A percentile compares a stretch with the other conserved stretches of the same genome.
Conservation (phyloP, 2,888 invertebrate genomes). For the Drosophila stalkeri region DNA sequence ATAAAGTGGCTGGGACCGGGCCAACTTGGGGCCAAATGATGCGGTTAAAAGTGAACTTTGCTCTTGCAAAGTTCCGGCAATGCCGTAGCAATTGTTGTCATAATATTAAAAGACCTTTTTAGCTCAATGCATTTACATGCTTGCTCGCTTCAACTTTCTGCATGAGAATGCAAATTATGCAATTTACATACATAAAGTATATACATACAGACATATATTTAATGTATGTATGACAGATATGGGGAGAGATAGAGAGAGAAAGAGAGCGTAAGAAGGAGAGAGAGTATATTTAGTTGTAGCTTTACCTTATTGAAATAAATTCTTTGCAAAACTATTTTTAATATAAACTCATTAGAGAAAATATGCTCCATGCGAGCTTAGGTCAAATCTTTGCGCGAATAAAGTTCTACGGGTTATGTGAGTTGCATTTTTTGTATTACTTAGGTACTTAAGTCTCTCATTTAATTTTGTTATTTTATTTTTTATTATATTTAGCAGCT, state of each 20-base stretch:
- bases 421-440: too few relatives aligned
- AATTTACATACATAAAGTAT: constrained; percentile 2
- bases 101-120: constrained; percentile 29
- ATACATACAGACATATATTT: background rate
- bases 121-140: constrained; percentile 12
- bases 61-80: constrained; percentile 34
- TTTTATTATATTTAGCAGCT: too few relatives aligned
- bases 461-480: too few relatives aligned
- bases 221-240: background rate
- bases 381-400: background rate
- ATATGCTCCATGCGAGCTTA: background rate
- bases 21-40: constrained; percentile 46
- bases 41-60: constrained; percentile 47
- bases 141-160: constrained; percentile 6
- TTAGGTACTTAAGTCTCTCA: too few relatives aligned
- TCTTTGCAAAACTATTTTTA: constrained; percentile 8
- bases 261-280: background rate
- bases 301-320: constrained; percentile 3
- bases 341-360: background rate
- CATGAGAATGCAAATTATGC: constrained; percentile 4
- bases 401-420: too few relatives aligned
- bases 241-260: background rate
- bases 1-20: background rate
- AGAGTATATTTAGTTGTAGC: background rate
- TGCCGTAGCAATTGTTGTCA: constrained; percentile 33